Evolutionary conservation across 2,797 vertebrate species (phyloP), one percentile per base, ranked within the genome.

Genomic region (Myiothlypis coronata): DNA sequence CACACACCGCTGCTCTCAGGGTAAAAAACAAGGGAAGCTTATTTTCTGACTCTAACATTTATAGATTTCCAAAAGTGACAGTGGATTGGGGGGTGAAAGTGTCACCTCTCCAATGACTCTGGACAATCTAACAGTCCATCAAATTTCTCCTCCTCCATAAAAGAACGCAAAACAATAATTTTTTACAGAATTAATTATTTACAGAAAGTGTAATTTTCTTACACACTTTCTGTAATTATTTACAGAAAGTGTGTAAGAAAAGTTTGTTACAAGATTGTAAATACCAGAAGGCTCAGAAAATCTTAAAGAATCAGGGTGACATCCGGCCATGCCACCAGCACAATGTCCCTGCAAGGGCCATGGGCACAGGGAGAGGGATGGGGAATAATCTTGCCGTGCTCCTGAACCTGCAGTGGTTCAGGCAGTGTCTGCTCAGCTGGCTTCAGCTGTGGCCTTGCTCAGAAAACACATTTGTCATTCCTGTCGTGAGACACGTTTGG

Each of bases 401-500:
- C 35, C 39, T 3, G 14, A 1, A 0, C 0, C 23, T 7, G 49
- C 80, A 8, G 49, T 0, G 44, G 57, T 4, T 85, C 30, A 21
- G 41, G 69, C 46, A 13, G 39, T 0, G 6, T 0, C 74, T 11
- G 35, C 70, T 12, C 74, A 70, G 78, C 35, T 43, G 56, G 4
- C 14, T 77, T 37, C 84, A 39, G 82, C 89, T 22, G 65, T 9
- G 71, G 75, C 68, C 89, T 75, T 17, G 87, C 72, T 83, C 61
- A 12, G 60, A 79, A 87, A 91, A 49, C 57, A 60, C 46, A 68
- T 91, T 87, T 78, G 89, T 96, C 96, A 83, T 71, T 61, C 79
- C 43, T 80, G 79, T 75, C 69, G 12, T 12, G 64, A 67, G 53
- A 26, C 12, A 1, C 27, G 11, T 71, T 83, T 37, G 76, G 69